phyloP scores from a whole-genome alignment of 2,888 invertebrate species.

The Octonoba sinensis region DNA sequence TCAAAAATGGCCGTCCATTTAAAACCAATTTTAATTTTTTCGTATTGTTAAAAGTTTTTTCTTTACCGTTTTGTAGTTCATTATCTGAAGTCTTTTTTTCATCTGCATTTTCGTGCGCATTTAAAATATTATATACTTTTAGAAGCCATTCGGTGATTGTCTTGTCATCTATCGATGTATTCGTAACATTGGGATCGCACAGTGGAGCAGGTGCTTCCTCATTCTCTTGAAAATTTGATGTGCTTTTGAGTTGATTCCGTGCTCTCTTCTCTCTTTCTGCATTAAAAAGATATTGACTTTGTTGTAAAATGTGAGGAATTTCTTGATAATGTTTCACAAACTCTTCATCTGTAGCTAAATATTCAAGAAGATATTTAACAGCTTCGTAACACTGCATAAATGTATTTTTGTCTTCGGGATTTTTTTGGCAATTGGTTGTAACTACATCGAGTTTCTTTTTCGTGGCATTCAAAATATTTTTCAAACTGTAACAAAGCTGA shows the following conservation, averaged over 20 bases:
- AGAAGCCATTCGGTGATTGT: too few relatives aligned
- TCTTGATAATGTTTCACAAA: background rate
- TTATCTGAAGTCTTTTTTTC: background rate
- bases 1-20: conserved; percentile 18
- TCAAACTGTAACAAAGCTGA: background rate
- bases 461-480: conserved; percentile 4
- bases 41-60: background rate
- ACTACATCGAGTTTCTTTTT: background rate
- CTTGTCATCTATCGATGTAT: too few relatives aligned
- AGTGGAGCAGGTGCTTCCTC: background rate
- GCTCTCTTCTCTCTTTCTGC: background rate
- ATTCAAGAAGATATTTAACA: conserved; percentile 16
- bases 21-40: conserved; percentile 11
- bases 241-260: background rate
- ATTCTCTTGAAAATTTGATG: background rate
- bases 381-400: background rate
- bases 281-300: background rate
- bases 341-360: conserved; percentile 4
- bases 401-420: background rate
- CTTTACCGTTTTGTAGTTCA: background rate
- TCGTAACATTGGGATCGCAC: too few relatives aligned
- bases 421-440: background rate
- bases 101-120: background rate
- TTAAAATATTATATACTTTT: background rate
- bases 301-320: background rate